phyloP scores from a whole-genome alignment of 2,797 vertebrate species.

The Chelmon rostratus region DNA sequence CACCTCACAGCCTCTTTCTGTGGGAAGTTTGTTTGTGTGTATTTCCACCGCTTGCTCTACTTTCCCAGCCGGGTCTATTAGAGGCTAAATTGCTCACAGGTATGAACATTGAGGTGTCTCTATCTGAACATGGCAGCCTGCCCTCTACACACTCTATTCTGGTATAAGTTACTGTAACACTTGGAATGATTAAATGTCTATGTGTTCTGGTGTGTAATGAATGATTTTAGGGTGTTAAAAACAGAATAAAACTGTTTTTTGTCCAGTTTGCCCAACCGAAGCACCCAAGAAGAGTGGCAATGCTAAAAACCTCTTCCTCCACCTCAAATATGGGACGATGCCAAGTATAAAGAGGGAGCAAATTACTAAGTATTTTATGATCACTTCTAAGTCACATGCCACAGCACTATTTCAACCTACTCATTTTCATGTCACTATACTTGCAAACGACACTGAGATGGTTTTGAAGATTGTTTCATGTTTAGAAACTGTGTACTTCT shows the following conservation, averaged over 20 bases:
- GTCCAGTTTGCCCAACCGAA: conserved; percentile 20
- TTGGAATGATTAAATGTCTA: conserved; percentile 23
- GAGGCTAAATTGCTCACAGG: conserved; percentile 4
- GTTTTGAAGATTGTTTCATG: conserved; percentile 22
- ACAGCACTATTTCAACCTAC: conserved; percentile 12
- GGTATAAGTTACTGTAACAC: not conserved
- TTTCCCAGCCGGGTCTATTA: conserved; percentile 29
- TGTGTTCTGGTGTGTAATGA: conserved; percentile 3
- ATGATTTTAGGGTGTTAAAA: conserved; percentile 14
- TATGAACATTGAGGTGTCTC: conserved; percentile 11
- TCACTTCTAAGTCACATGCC: conserved; percentile 22
- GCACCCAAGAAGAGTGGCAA: conserved; percentile 1
- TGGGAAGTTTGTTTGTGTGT: conserved; percentile 23
- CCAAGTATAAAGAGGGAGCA: conserved; percentile 36
- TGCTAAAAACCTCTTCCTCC: conserved; percentile 27
- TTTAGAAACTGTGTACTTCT: conserved; percentile 23
- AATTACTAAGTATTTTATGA: conserved; percentile 31
- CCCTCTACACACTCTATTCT: conserved; percentile 1
- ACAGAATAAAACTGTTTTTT: conserved; percentile 11
- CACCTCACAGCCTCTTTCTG: conserved; percentile 25
- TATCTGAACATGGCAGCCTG: conserved; percentile 1
- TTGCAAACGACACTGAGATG: conserved; percentile 20
- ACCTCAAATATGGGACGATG: conserved; percentile 32
- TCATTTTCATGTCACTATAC: conserved; percentile 21
- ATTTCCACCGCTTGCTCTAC: conserved; percentile 28